Evolutionary conservation across 2,888 invertebrate genomes (phyloP).

Genomic region (Pharmacophagus antenor): DNA sequence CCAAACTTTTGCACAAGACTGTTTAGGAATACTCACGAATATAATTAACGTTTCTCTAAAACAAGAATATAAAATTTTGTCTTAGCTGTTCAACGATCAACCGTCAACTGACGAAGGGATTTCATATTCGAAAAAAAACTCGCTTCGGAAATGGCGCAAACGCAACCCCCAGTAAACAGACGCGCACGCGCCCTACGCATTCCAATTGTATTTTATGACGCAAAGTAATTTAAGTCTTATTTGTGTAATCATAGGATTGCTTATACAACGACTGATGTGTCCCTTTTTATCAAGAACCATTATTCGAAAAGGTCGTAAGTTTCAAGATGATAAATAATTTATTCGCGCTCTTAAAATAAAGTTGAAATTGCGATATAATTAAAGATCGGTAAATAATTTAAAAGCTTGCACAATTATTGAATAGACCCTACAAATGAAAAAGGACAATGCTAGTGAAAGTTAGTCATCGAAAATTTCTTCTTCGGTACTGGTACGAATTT

Average conservation of each 20-base stretch:
- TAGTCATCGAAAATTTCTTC: neutral
- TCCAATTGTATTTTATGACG: conserved; percentile 28
- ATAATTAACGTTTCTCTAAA: neutral
- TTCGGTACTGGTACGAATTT: too few relatives aligned
- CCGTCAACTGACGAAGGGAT: conserved; percentile 60
- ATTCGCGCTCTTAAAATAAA: neutral
- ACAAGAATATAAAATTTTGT: conserved; percentile 38
- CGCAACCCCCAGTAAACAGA: conserved; percentile 64
- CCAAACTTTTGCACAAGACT: neutral
- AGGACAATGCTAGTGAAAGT: neutral
- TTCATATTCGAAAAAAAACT: conserved; percentile 56
- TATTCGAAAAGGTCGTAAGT: neutral
- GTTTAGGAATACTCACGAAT: neutral
- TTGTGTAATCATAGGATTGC: neutral
- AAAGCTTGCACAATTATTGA: conserved; percentile 57
- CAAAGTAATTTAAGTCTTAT: conserved; percentile 34
- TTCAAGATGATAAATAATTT: neutral
- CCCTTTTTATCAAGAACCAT: neutral
- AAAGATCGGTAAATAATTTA: conserved; percentile 9
- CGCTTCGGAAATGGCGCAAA: conserved; percentile 65
- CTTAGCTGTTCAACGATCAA: conserved; percentile 51
- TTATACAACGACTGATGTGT: conserved; percentile 13
- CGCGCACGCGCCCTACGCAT: conserved; percentile 62
- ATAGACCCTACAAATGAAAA: conserved; percentile 36
- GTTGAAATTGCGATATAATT: conserved; percentile 6